These are phyloP conservation scores for Hemitrygon akajei DNA, from an alignment of 2,797 vertebrate genomes.

Conservation along the genomic window DNA sequence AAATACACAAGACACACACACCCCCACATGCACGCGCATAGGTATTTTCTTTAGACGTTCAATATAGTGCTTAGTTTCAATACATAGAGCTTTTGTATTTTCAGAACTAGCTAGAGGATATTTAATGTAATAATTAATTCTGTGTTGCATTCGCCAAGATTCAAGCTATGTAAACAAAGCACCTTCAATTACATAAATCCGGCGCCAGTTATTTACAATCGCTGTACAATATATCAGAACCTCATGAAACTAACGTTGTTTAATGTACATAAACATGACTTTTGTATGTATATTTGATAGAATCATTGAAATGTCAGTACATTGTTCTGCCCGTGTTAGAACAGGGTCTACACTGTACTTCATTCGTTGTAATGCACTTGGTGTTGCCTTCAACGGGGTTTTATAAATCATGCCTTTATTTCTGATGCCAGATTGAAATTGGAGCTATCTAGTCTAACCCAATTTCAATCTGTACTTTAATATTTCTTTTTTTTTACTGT, in stretches of 20 bases:
- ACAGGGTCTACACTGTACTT: too few species aligned
- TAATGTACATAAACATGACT: background rate
- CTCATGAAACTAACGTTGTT: background rate
- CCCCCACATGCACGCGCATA: background rate
- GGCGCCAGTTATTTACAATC: constrained; percentile 12
- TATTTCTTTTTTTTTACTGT: background rate
- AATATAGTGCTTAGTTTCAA: constrained; percentile 17
- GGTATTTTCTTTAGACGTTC: background rate
- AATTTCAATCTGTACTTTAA: background rate
- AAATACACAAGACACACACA: background rate
- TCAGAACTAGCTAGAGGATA: constrained; percentile 30
- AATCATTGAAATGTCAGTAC: background rate
- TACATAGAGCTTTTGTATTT: constrained; percentile 22
- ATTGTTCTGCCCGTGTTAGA: too few species aligned
- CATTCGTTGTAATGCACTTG: too few species aligned
- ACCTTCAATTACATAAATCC: constrained; percentile 24
- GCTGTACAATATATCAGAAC: constrained; percentile 9
- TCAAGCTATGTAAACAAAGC: constrained; percentile 18
- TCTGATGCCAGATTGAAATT: background rate
- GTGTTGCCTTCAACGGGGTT: too few species aligned
- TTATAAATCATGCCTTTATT: too few species aligned
- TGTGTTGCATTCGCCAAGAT: constrained; percentile 6
- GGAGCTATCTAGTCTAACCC: constrained; percentile 19
- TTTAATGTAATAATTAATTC: constrained; percentile 26
- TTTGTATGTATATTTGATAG: background rate